Percentiles rank a stretch among this genome's conserved stretches.
Conservation (phyloP, 2,113 vertebrate species). For the Pristiophorus japonicus region DNA sequence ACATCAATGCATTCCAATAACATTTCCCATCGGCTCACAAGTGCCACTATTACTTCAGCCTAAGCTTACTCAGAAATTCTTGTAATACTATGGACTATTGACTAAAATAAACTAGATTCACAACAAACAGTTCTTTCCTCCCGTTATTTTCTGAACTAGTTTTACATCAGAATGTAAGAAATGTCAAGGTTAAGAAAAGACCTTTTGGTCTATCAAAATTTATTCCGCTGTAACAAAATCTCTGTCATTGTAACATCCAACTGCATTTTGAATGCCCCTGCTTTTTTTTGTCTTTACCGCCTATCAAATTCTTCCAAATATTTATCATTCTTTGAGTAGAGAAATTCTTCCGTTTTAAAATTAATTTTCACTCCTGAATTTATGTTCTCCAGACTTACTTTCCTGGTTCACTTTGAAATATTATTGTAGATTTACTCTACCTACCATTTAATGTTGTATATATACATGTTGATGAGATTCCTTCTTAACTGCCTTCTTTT, state of each 20-base stretch:
- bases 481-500: neutral
- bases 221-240: neutral
- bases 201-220: neutral
- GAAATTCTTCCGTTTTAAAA: neutral
- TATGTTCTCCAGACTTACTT: neutral
- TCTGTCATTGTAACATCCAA: neutral
- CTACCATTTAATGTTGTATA: neutral
- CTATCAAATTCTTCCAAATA: neutral
- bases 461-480: neutral
- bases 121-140: neutral
- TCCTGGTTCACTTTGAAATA: neutral
- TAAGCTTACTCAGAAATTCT: neutral
- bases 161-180: neutral
- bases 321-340: neutral
- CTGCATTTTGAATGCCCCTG: neutral
- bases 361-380: neutral
- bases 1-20: neutral
- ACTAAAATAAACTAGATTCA: neutral
- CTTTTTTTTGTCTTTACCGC: neutral
- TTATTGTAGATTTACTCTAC: neutral
- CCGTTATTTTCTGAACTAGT: neutral
- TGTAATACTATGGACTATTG: neutral
- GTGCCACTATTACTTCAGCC: neutral
- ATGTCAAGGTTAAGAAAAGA: neutral
- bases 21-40: neutral